Conservation (phyloP, 2,797 vertebrate species). For the Coregonus sp. region DNA sequence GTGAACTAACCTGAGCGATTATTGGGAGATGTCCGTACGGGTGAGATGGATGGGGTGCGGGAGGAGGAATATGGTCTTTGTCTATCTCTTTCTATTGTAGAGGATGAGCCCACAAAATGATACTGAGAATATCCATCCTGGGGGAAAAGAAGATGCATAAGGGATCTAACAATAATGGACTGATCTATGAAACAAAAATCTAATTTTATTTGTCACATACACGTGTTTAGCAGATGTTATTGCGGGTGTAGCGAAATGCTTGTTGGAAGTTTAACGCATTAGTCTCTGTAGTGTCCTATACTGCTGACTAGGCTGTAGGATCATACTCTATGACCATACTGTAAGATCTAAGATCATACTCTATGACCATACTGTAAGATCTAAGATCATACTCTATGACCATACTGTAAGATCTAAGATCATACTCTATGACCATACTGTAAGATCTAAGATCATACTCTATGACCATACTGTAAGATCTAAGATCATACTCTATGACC, state of each 20-base stretch:
- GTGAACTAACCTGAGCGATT: slow-evolving; percentile 92
- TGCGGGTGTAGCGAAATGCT: no score
- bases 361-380: background rate
- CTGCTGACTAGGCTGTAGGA: no score
- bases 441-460: background rate
- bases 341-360: background rate
- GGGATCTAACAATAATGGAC: background rate
- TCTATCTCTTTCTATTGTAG: slow-evolving; percentile 96
- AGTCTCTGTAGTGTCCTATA: no score
- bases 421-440: background rate
- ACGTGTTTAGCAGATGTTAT: no score
- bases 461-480: background rate
- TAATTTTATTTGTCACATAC: no score
- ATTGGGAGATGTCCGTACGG: slow-evolving; percentile 96
- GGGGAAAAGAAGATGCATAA: slow-evolving; percentile 5
- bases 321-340: background rate
- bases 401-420: background rate
- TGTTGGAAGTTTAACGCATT: no score
- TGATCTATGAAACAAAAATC: no score
- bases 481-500: background rate
- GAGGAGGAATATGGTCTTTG: slow-evolving; percentile 98
- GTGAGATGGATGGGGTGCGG: slow-evolving; percentile 97
- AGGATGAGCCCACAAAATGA: slow-evolving; percentile 97
- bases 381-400: background rate
- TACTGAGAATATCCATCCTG: slow-evolving; percentile 98